A percentile compares a stretch with the other conserved stretches of the same genome.
These are phyloP conservation scores for Muschampia plurimacula DNA, from an alignment of 2,888 invertebrate species.

Conservation along the genomic window DNA sequence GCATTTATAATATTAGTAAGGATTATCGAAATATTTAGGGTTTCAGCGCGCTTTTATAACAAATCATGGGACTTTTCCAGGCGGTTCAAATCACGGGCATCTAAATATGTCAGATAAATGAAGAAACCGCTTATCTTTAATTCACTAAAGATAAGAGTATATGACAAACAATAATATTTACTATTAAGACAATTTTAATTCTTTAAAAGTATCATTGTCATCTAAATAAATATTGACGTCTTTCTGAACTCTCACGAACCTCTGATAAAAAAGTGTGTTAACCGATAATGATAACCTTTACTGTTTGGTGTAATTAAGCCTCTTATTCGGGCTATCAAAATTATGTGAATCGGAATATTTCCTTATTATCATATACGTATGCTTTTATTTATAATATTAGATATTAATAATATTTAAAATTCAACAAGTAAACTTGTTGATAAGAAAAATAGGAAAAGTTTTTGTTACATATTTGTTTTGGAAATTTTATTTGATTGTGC, in stretches of 20 bases:
- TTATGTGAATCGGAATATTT: constrained; percentile 51
- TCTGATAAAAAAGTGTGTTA: constrained; percentile 60
- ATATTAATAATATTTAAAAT: constrained; percentile 1
- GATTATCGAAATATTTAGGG: too few relatives aligned
- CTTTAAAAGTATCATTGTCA: not conserved
- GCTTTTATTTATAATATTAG: not conserved
- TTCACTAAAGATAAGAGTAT: too few relatives aligned
- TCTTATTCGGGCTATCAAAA: constrained; percentile 66
- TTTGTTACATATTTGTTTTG: too few relatives aligned
- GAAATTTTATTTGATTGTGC: too few relatives aligned
- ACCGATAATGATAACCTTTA: constrained; percentile 70
- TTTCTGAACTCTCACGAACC: constrained; percentile 48
- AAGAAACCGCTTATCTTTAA: too few relatives aligned
- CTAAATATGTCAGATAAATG: too few relatives aligned
- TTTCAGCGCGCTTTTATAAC: too few relatives aligned
- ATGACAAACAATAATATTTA: too few relatives aligned
- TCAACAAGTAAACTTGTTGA: not conserved
- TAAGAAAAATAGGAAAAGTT: not conserved
- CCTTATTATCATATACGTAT: constrained; percentile 51
- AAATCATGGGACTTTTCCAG: too few relatives aligned
- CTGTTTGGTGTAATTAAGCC: constrained; percentile 54
- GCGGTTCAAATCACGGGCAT: too few relatives aligned
- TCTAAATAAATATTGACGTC: constrained; percentile 51
- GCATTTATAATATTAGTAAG: too few relatives aligned
- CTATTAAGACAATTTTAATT: too few relatives aligned